A percentile compares a stretch with the other conserved stretches of the same genome.
phyloP scores from a whole-genome alignment of 2,888 invertebrate genomes.

The Orchesellides sinensis region DNA sequence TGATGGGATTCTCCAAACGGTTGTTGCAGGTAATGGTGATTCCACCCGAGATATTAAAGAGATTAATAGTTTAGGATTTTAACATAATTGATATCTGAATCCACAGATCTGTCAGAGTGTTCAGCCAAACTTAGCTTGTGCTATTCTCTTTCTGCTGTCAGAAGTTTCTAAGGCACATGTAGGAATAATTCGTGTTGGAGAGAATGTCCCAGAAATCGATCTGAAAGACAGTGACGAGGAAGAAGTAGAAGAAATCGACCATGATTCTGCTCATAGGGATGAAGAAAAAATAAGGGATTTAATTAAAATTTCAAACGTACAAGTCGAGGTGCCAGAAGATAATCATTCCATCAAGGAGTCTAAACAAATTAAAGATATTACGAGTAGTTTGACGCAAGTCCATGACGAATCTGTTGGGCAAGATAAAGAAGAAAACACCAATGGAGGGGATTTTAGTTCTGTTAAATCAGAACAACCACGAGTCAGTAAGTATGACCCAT shows the following conservation, averaged over 20 bases:
- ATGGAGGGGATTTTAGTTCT: not conserved
- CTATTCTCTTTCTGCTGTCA: constrained; percentile 87
- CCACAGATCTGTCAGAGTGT: constrained; percentile 83
- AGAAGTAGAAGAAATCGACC: not conserved
- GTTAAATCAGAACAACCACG: constrained; percentile 35
- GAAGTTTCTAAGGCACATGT: constrained; percentile 77
- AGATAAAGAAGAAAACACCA: not conserved
- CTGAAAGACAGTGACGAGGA: not conserved
- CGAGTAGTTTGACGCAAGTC: too few relatives aligned
- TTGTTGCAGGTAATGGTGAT: constrained; percentile 84
- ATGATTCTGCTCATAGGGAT: too few relatives aligned
- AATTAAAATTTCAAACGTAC: constrained; percentile 55
- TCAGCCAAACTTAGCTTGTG: constrained; percentile 88
- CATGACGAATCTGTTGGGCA: not conserved
- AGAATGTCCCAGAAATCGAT: not conserved
- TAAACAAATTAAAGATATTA: too few relatives aligned
- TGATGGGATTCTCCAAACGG: constrained; percentile 91
- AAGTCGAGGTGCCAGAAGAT: not conserved
- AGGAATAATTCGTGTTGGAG: constrained; percentile 63
- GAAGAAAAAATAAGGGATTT: constrained; percentile 6
- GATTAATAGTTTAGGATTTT: constrained; percentile 24
- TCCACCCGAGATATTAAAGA: too few relatives aligned
- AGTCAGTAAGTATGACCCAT: constrained; percentile 82
- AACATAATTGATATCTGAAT: not conserved
- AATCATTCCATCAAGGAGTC: not conserved